phyloP scores from a whole-genome alignment of 2,113 vertebrate genomes.

The Seriola dumerili region DNA sequence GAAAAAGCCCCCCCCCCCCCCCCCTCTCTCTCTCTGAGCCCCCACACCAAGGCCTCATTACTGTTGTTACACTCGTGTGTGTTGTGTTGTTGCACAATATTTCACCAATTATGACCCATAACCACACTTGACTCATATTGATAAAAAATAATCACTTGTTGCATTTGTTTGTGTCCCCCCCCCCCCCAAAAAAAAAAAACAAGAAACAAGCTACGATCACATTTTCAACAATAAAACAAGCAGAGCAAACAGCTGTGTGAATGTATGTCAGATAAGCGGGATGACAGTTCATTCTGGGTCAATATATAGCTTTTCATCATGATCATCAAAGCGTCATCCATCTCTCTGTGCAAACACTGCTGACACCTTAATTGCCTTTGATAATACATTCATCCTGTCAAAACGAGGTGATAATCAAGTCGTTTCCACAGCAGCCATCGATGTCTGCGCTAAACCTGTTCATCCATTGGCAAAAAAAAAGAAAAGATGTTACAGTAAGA shows the following conservation, averaged over 20 bases:
- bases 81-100: neutral
- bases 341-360: conserved; percentile 73
- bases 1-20: conserved; percentile 21
- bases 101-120: conserved; percentile 25
- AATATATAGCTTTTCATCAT: conserved; percentile 77
- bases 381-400: conserved; percentile 82
- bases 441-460: conserved; percentile 61
- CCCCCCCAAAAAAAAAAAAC: too few species aligned
- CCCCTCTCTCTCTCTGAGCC: neutral
- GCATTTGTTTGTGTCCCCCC: neutral
- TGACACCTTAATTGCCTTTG: conserved; percentile 80
- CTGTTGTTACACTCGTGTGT: conserved; percentile 21
- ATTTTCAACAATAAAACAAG: conserved; percentile 2
- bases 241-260: conserved; percentile 25
- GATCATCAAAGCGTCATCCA: conserved; percentile 81
- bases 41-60: conserved; percentile 20
- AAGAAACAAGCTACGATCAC: neutral
- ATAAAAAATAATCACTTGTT: neutral
- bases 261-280: conserved; percentile 56
- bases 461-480: conserved; percentile 35
- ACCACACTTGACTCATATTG: neutral
- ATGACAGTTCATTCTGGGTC: conserved; percentile 67
- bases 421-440: conserved; percentile 65
- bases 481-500: conserved; percentile 36
- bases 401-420: conserved; percentile 76